Base-by-base conservation (phyloP, 2,113 vertebrate genomes). In the Semnornis frantzii region DNA sequence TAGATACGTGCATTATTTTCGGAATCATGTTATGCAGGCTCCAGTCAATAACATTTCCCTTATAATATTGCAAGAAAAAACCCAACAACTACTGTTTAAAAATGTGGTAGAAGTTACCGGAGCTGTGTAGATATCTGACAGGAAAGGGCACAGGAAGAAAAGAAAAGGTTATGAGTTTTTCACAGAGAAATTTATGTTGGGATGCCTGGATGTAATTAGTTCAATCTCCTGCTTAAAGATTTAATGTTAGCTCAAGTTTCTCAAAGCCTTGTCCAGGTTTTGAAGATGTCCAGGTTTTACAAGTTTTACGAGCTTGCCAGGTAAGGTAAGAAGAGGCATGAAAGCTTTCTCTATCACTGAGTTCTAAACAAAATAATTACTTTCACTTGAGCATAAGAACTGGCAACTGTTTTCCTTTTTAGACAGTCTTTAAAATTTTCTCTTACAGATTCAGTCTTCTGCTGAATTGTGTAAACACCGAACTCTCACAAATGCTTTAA, bases 401-500 rank as follows among this genome's bases (percentile, higher is more conserved):
- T 50, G 10, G 7, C 8, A 69, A 57, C 14, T 17, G 28, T 65
- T 89, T 75, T 44, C 5, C 1, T 30, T 73, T 83, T 60, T 39
- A 64, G 48, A 15, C 19, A 87, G 20, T 24, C 3, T 54, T 39
- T 60, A 25, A 33, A 64, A 62, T 73, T 84, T 84, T 52, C 17
- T 77, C 8, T 69, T 57, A 21, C 3, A 83, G 8, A 25, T 55
- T 68, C 46, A 55, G 6, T 50, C 9, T 76, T 50, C 34, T 5
- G 0, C 21, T 64, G 23, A 30, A 65, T 23, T 84, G 27, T 0
- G 0, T 24, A 69, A 72, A 77, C 7, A 33, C 2, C 39, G 23
- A 80, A 44, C 10, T 72, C 27, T 63, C 14, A 64, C 10, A 55
- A 50, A 60, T 77, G 39, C 11, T n/a, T 62, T 81, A 2, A 21